Base-by-base conservation (phyloP, 2,113 vertebrate genomes). In the Microtus richardsoni region DNA sequence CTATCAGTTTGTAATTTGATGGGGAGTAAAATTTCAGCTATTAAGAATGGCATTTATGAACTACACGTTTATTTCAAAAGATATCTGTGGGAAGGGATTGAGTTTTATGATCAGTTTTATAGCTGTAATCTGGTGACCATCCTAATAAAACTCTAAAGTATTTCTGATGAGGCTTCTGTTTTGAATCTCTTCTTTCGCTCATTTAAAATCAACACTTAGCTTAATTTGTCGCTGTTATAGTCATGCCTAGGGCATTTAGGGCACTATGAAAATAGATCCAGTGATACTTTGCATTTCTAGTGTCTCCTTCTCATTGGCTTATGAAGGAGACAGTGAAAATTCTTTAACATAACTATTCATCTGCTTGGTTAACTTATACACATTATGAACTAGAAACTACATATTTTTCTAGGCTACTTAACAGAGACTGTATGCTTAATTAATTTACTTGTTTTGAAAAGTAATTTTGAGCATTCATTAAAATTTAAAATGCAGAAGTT, bases 41-140 rank as follows among this genome's bases (percentile, higher is more conserved):
- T 88, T 79, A 97, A 97, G 94, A 95, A 91, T 82, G 91, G 79
- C 88, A 95, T 97, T 98, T 98, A 95, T 97, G 93, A 98, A 95
- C 52, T 94, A 24, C 84, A 93, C 97, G 87, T 66, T 96, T 68
- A 70, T 94, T 89, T 97, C 97, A 96, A 95, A 44, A n/a, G 73
- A 36, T 95, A 97, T 26, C 47, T 36, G 86, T 54, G 71, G 96
- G 96, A 98, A 93, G 39, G 36, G 36, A 73, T 58, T 68, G 19
- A 87, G 70, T 97, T 98, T 97, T 96, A 7, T 87, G 52, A n/a
- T 84, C 36, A 96, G 77, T 22, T 95, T 96, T 78, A 54, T 7
- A 96, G 74, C 77, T 95, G 91, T 96, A 92, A 95, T 93, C 95
- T 92, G 28, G 93, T 88, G 89, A 19, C 70, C 90, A 64, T 54